Evolutionary conservation across 2,113 vertebrate species (phyloP).

Genomic region (Brachyhypopomus occidentalis): DNA sequence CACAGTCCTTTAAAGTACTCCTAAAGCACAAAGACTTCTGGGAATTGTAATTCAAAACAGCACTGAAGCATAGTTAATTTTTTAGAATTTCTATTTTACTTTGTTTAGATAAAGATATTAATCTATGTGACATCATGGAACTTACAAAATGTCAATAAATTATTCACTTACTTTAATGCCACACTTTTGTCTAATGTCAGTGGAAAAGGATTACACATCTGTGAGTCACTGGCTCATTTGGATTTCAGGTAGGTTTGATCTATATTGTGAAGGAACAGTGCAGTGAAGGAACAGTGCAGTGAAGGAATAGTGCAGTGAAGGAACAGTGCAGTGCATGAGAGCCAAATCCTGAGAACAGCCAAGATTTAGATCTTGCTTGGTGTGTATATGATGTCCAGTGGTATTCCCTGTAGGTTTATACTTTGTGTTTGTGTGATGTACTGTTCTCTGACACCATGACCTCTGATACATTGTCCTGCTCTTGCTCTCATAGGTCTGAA

Average conservation of each 20-base stretch:
- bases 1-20: neutral
- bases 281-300: too few relatives aligned
- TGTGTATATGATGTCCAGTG: too few relatives aligned
- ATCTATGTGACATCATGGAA: slow-evolving; percentile 58
- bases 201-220: too few relatives aligned
- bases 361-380: too few relatives aligned
- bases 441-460: too few relatives aligned
- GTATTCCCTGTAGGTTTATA: too few relatives aligned
- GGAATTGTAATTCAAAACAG: slow-evolving; percentile 48
- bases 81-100: slow-evolving; percentile 76
- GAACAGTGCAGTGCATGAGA: too few relatives aligned
- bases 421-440: too few relatives aligned
- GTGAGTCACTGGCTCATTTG: too few relatives aligned
- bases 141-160: slow-evolving; percentile 64
- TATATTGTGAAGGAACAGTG: neutral
- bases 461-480: too few relatives aligned
- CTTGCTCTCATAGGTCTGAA: neutral
- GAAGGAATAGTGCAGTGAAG: too few relatives aligned
- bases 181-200: neutral
- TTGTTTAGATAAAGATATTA: slow-evolving; percentile 70
- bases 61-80: slow-evolving; percentile 65
- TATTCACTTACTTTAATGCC: slow-evolving; percentile 47
- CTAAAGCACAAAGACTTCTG: slow-evolving; percentile 37
- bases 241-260: neutral
- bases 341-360: too few relatives aligned